Conservation (phyloP, 2,797 vertebrate genomes). For the Hozukius guyotensis region DNA sequence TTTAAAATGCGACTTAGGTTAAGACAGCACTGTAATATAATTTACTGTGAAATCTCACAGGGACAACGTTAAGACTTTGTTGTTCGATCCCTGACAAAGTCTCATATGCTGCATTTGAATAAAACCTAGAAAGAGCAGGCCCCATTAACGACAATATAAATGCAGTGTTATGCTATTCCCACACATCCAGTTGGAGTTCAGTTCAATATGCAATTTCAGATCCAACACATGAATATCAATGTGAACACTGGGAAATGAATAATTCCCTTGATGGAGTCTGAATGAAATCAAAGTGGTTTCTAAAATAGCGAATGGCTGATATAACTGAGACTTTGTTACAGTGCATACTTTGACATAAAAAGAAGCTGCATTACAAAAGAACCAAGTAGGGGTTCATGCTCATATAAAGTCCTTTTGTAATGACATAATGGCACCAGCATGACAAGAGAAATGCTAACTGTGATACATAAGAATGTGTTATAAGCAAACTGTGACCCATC, state of each 20-base stretch:
- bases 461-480: slow-evolving; percentile 33
- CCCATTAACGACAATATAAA: background rate
- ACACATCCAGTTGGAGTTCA: slow-evolving; percentile 7
- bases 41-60: background rate
- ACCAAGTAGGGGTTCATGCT: background rate
- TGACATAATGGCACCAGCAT: background rate
- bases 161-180: slow-evolving; percentile 1
- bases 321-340: background rate
- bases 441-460: background rate
- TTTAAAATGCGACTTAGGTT: background rate
- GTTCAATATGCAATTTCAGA: slow-evolving; percentile 22
- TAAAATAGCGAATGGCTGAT: background rate
- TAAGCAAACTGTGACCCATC: slow-evolving; percentile 46
- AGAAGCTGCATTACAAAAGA: background rate
- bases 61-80: background rate
- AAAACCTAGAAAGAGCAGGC: background rate
- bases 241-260: background rate
- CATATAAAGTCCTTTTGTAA: background rate
- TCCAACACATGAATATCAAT: slow-evolving; percentile 25
- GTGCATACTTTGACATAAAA: slow-evolving; percentile 1
- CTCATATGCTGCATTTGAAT: background rate
- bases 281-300: slow-evolving; percentile 15
- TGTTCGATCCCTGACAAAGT: background rate
- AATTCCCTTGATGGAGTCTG: slow-evolving; percentile 2
- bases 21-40: background rate